Conservation (phyloP, 2,888 invertebrate species). For the Antitype chi region DNA sequence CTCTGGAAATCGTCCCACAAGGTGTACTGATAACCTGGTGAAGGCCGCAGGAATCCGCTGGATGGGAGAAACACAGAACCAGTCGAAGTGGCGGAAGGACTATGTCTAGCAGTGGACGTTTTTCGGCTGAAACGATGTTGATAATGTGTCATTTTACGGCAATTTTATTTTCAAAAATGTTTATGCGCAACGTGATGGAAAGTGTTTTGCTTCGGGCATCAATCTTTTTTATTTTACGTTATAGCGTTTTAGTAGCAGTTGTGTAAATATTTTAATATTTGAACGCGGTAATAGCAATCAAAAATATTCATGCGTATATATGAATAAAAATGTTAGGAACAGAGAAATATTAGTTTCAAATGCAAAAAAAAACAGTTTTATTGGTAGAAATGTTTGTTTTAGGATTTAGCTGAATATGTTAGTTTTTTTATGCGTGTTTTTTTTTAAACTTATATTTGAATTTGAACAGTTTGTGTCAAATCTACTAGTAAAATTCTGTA, state of each 20-base stretch:
- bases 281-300: constrained; percentile 33
- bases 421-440: not conserved
- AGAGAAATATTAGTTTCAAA: constrained; percentile 46
- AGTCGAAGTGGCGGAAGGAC: too few species aligned
- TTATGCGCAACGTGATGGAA: not conserved
- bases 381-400: constrained; percentile 26
- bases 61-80: too few species aligned
- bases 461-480: not conserved
- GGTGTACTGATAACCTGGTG: too few species aligned
- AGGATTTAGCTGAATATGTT: constrained; percentile 4
- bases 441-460: not conserved
- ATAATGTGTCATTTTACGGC: not conserved
- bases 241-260: constrained; percentile 39
- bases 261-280: constrained; percentile 55
- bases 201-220: constrained; percentile 13
- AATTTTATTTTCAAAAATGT: not conserved
- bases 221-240: constrained; percentile 35
- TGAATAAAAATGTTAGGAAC: constrained; percentile 52
- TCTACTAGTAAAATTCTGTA: not conserved
- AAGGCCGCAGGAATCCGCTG: too few species aligned
- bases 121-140: too few species aligned
- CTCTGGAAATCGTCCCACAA: too few species aligned
- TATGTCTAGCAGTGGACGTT: too few species aligned
- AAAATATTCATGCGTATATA: constrained; percentile 40
- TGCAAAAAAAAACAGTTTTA: constrained; percentile 37